Evolutionary conservation across 2,113 vertebrate genomes (phyloP).

Genomic region (Mesembrinibis cayennensis): DNA sequence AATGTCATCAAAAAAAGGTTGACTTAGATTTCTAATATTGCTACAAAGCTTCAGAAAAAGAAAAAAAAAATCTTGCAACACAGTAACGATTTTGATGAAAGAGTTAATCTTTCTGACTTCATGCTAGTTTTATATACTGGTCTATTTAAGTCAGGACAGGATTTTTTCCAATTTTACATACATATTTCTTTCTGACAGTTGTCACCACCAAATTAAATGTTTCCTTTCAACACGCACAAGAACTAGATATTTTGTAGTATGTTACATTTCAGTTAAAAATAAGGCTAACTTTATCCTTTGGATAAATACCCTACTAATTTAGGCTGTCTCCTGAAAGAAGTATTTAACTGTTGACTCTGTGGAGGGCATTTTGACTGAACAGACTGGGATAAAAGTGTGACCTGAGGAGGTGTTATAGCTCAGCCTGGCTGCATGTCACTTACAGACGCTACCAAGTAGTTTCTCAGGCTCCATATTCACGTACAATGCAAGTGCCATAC

Average conservation of each 20-base stretch:
- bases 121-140: background rate
- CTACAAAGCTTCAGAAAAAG: background rate
- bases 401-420: background rate
- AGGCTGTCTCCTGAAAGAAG: background rate
- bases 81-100: background rate
- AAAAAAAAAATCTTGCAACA: background rate
- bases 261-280: background rate
- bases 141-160: background rate
- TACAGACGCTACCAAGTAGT: background rate
- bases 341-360: background rate
- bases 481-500: rapidly evolving
- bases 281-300: background rate
- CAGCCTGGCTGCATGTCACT: background rate
- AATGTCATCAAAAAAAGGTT: background rate
- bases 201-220: background rate
- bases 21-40: background rate
- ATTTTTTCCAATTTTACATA: background rate
- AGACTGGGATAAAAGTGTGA: rapidly evolving
- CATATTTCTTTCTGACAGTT: background rate
- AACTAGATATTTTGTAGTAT: background rate
- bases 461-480: background rate
- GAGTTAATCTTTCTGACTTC: background rate
- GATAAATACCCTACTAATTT: background rate
- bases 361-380: background rate
- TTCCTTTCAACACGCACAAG: background rate